These are phyloP conservation scores for Lithobates sylvaticus DNA, from an alignment of 2,797 vertebrate species.

Conservation along the genomic window DNA sequence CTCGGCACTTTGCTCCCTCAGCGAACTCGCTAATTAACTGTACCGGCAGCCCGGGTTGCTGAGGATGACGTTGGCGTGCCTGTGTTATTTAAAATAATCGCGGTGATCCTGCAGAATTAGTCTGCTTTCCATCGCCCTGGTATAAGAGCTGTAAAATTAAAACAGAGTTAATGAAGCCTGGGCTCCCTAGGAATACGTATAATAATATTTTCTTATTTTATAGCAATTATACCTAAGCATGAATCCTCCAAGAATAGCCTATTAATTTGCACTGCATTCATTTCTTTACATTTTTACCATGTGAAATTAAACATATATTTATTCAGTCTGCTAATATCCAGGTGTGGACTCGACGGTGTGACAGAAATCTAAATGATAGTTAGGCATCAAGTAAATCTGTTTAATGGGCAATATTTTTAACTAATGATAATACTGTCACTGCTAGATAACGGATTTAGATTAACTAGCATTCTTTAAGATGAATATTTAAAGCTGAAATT, in stretches of 20 bases:
- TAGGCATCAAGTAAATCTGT: too few species aligned
- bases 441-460: too few species aligned
- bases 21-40: background rate
- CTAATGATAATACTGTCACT: too few species aligned
- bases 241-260: constrained; percentile 14
- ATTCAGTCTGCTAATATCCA: constrained; percentile 23
- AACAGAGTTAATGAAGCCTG: constrained; percentile 52
- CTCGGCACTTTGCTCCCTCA: background rate
- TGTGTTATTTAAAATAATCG: constrained; percentile 14
- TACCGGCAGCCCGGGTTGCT: background rate
- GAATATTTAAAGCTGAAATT: too few species aligned
- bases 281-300: background rate
- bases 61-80: background rate
- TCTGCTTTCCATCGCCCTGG: background rate
- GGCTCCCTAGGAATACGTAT: constrained; percentile 30
- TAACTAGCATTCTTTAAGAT: too few species aligned
- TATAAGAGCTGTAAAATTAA: constrained; percentile 43
- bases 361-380: too few species aligned
- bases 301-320: constrained; percentile 33
- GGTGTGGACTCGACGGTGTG: background rate
- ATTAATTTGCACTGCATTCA: constrained; percentile 34
- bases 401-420: too few species aligned
- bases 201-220: constrained; percentile 45
- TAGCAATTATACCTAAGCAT: constrained; percentile 47
- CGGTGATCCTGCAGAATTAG: background rate